Conservation (phyloP, 1,140 invertebrate species). For the Orius laevigatus region DNA sequence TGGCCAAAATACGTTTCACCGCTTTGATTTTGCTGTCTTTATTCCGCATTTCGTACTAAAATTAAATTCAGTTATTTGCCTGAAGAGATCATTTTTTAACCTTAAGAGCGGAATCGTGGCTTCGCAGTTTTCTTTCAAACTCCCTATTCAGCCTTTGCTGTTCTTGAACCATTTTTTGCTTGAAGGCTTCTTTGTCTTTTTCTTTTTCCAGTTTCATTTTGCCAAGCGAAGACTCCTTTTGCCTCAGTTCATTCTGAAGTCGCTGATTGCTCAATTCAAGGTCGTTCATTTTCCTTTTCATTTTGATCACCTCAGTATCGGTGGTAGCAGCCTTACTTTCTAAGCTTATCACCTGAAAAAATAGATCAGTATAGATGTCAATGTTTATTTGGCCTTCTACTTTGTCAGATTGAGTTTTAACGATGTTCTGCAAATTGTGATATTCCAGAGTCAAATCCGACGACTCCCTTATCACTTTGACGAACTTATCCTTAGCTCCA, state of each 20-base stretch:
- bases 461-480: constrained; percentile 49
- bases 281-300: constrained; percentile 29
- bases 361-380: constrained; percentile 29
- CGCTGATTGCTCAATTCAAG: constrained; percentile 39
- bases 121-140: constrained; percentile 42
- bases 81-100: constrained; percentile 24
- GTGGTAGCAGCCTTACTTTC: constrained; percentile 28
- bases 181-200: constrained; percentile 52
- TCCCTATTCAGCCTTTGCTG: constrained; percentile 49
- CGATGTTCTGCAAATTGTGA: constrained; percentile 37
- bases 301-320: constrained; percentile 27
- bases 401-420: constrained; percentile 41
- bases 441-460: constrained; percentile 39
- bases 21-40: constrained; percentile 34
- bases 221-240: constrained; percentile 49
- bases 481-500: constrained; percentile 41
- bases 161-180: constrained; percentile 48
- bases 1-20: constrained; percentile 28
- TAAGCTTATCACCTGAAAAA: constrained; percentile 27
- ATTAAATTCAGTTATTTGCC: constrained; percentile 7
- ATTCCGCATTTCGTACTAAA: constrained; percentile 32
- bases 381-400: constrained; percentile 42
- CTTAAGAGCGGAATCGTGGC: constrained; percentile 46
- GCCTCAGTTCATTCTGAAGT: constrained; percentile 40
- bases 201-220: constrained; percentile 58